These are phyloP conservation scores for Paramormyrops kingsleyae DNA, from an alignment of 2,113 vertebrate species.

Conservation along the genomic window DNA sequence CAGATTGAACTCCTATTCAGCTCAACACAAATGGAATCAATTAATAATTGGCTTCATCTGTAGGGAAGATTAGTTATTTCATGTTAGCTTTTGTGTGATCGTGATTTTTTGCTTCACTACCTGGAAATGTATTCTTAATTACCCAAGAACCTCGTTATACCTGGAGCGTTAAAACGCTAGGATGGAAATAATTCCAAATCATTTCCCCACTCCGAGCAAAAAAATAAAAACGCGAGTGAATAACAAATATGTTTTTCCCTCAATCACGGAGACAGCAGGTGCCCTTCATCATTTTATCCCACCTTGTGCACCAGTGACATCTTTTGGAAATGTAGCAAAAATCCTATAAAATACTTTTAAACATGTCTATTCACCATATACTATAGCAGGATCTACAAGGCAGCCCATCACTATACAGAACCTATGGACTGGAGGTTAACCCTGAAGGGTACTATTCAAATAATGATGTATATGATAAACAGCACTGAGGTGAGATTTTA, in stretches of 20 bases:
- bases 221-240: not conserved
- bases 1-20: constrained; percentile 32
- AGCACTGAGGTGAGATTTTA: not conserved
- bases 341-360: not conserved
- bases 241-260: not conserved
- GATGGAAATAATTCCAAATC: constrained; percentile 16
- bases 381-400: not conserved
- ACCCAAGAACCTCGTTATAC: constrained; percentile 25
- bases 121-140: constrained; percentile 36
- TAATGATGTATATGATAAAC: not conserved
- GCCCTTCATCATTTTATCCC: not conserved
- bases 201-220: not conserved
- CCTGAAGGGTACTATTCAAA: not conserved
- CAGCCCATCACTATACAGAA: not conserved
- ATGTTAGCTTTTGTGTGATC: constrained; percentile 27
- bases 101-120: constrained; percentile 32
- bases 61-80: constrained; percentile 35
- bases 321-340: not conserved
- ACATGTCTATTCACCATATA: not conserved
- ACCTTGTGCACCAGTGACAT: not conserved
- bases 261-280: not conserved
- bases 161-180: constrained; percentile 22
- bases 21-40: constrained; percentile 32
- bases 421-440: not conserved
- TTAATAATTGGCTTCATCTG: constrained; percentile 35